Conservation (phyloP, 2,888 invertebrate species). For the Microchrysa polita region DNA sequence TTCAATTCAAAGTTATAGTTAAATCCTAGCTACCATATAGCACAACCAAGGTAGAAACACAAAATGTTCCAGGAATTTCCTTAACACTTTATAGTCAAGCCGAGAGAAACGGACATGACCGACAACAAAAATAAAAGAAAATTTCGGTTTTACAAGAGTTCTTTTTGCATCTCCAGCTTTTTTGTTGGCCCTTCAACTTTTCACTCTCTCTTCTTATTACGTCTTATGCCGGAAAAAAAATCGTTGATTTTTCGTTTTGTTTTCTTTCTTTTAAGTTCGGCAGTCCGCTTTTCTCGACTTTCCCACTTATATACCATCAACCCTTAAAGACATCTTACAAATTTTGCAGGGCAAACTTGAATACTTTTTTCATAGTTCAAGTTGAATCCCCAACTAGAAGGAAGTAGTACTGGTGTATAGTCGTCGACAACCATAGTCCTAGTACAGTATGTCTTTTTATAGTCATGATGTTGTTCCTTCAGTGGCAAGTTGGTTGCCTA, state of each 20-base stretch:
- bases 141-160: neutral
- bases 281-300: neutral
- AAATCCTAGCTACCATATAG: no score
- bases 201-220: neutral
- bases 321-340: constrained; percentile 3
- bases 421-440: no score
- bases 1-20: no score
- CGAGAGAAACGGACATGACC: neutral
- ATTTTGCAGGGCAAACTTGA: neutral
- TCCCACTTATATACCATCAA: neutral
- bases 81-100: no score
- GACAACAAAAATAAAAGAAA: neutral
- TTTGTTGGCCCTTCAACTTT: constrained; percentile 1
- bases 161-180: neutral
- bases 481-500: neutral
- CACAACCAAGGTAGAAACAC: no score
- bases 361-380: neutral
- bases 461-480: neutral
- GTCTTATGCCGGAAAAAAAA: neutral
- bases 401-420: no score
- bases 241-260: neutral
- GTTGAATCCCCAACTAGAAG: neutral
- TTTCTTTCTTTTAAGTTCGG: neutral
- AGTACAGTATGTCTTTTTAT: neutral
- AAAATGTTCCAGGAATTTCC: no score